These are phyloP conservation scores for Bucco capensis DNA, from an alignment of 2,113 vertebrate genomes.

Conservation along the genomic window DNA sequence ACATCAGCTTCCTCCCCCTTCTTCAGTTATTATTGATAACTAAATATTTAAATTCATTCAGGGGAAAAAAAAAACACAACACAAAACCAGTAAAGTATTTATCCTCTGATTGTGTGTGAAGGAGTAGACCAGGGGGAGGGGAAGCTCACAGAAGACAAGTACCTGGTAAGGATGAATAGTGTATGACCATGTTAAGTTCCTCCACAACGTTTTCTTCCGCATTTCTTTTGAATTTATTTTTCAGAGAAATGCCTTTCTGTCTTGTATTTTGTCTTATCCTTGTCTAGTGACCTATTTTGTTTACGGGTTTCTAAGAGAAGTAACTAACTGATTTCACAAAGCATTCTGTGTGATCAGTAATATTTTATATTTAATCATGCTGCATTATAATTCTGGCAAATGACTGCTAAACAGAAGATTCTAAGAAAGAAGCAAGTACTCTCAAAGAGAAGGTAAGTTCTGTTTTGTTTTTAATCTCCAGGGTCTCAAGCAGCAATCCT, in stretches of 20 bases:
- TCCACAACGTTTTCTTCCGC: background rate
- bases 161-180: conserved; percentile 11
- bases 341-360: conserved; percentile 71
- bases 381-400: conserved; percentile 70
- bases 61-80: background rate
- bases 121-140: background rate
- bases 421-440: conserved; percentile 55
- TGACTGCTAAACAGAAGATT: conserved; percentile 29
- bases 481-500: background rate
- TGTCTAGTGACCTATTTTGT: conserved; percentile 68
- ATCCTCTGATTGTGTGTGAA: conserved; percentile 16
- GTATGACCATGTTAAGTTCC: conserved; percentile 23
- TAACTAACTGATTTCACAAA: conserved; percentile 68
- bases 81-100: background rate
- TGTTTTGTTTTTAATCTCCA: conserved; percentile 50
- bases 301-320: conserved; percentile 63
- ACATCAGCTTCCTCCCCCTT: background rate
- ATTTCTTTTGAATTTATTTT: conserved; percentile 46
- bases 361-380: conserved; percentile 68
- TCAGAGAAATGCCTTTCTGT: conserved; percentile 1
- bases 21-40: conserved; percentile 52
- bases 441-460: conserved; percentile 50
- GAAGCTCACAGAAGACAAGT: background rate
- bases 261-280: conserved; percentile 7
- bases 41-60: conserved; percentile 59